These are phyloP conservation scores for Paramormyrops kingsleyae DNA, from an alignment of 2,113 vertebrate genomes.

Conservation along the genomic window DNA sequence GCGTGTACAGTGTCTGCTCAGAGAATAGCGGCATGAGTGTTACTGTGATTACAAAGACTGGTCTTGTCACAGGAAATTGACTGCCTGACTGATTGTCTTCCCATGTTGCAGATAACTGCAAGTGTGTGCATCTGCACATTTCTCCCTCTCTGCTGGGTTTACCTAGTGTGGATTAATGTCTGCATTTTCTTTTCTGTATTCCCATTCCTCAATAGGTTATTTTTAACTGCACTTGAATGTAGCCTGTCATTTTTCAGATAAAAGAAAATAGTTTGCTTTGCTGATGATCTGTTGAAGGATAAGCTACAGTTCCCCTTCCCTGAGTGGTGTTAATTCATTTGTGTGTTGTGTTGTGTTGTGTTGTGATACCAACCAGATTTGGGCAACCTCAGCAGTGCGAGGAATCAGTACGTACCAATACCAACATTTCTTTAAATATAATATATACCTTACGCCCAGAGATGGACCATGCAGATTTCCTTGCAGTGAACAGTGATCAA, in stretches of 20 bases:
- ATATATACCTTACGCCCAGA: not conserved
- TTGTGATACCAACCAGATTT: not conserved
- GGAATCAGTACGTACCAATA: not conserved
- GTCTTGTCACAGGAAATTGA: constrained; percentile 71
- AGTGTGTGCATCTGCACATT: constrained; percentile 22
- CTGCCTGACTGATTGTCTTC: constrained; percentile 58
- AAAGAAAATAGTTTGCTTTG: not conserved
- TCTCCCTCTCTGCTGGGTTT: constrained; percentile 16
- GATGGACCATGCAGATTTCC: not conserved
- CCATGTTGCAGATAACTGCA: constrained; percentile 69
- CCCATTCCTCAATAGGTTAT: not conserved
- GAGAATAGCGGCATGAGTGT: constrained; percentile 54
- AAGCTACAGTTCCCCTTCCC: not conserved
- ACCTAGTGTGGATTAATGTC: constrained; percentile 9
- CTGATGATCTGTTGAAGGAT: not conserved
- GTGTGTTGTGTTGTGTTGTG: not conserved
- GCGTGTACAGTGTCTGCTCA: constrained; percentile 45
- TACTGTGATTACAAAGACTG: constrained; percentile 75
- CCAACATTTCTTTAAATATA: not conserved
- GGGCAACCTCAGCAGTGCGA: not conserved
- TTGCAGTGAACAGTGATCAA: not conserved
- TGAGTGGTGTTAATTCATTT: not conserved
- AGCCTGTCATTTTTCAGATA: not conserved
- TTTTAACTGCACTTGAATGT: not conserved
- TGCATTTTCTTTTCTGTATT: constrained; percentile 25